Evolutionary conservation across 2,113 vertebrate species (phyloP).

Genomic region (Melierax canorus): DNA sequence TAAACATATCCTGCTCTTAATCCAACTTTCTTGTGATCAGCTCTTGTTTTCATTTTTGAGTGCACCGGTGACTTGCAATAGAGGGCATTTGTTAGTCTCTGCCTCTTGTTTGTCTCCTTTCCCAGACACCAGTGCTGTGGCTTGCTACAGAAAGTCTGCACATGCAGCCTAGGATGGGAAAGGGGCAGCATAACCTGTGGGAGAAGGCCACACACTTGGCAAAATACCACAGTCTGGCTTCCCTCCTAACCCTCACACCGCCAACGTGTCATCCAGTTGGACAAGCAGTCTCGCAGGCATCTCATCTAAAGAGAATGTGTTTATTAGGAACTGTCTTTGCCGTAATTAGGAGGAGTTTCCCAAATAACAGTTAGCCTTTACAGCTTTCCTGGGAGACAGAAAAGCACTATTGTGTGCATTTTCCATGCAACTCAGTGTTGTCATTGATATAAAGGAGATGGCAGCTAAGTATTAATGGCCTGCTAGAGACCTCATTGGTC

Average conservation of each 20-base stretch:
- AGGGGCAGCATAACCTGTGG: not conserved
- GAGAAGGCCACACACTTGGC: not conserved
- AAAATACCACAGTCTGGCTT: not conserved
- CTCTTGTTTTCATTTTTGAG: not conserved
- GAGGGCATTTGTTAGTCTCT: not conserved
- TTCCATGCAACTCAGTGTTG: fast-evolving
- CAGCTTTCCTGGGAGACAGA: not conserved
- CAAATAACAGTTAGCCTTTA: not conserved
- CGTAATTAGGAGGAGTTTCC: not conserved
- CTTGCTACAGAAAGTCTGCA: not conserved
- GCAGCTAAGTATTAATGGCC: not conserved
- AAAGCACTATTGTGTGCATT: not conserved
- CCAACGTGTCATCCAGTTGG: not conserved
- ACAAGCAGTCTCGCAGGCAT: not conserved
- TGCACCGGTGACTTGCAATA: not conserved
- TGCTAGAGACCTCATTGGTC: not conserved
- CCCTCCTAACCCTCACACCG: not conserved
- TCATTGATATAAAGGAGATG: not conserved
- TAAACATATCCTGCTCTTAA: not conserved
- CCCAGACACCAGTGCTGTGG: too few species aligned
- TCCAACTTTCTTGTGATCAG: not conserved
- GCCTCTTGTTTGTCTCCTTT: not conserved
- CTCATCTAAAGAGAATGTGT: not conserved
- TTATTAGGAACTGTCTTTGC: not conserved
- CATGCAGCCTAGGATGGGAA: not conserved